These are phyloP conservation scores for Heliocidaris tuberculata DNA, from an alignment of 35 echinoderm and acorn worm species.

Conservation along the genomic window DNA sequence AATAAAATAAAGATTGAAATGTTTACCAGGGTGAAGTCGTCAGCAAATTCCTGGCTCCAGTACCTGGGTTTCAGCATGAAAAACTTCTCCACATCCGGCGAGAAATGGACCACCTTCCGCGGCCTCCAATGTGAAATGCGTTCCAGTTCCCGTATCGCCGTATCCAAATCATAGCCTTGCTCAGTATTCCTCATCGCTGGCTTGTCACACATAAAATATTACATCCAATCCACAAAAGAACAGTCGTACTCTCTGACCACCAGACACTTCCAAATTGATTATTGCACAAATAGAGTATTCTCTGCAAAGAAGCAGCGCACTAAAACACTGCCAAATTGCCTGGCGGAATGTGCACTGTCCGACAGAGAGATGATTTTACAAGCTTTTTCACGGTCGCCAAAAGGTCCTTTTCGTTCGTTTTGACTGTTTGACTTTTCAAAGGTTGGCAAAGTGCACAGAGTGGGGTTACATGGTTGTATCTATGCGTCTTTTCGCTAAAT, in stretches of 20 bases:
- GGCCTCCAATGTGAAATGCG: constrained; percentile 34
- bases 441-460: not conserved
- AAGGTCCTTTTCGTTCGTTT: not conserved
- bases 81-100: constrained; percentile 45
- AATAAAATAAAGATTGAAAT: not conserved
- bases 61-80: constrained; percentile 31
- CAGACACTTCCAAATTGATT: constrained; percentile 4
- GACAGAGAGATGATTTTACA: not conserved
- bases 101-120: constrained; percentile 37
- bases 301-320: not conserved
- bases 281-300: constrained; percentile 6
- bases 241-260: not conserved
- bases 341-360: not conserved
- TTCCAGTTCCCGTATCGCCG: constrained; percentile 30
- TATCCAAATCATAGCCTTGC: constrained; percentile 33
- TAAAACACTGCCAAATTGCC: constrained; percentile 4
- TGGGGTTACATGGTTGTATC: not conserved
- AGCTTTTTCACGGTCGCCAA: not conserved
- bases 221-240: not conserved
- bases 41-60: constrained; percentile 31
- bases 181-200: constrained; percentile 23
- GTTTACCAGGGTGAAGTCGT: constrained; percentile 39
- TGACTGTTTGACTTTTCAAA: constrained; percentile 1
- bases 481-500: not conserved
- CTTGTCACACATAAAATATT: constrained; percentile 5